A percentile compares a stretch with the other conserved stretches of the same genome.
Conservation (phyloP, 2,113 vertebrate genomes). For the Anguilla rostrata region DNA sequence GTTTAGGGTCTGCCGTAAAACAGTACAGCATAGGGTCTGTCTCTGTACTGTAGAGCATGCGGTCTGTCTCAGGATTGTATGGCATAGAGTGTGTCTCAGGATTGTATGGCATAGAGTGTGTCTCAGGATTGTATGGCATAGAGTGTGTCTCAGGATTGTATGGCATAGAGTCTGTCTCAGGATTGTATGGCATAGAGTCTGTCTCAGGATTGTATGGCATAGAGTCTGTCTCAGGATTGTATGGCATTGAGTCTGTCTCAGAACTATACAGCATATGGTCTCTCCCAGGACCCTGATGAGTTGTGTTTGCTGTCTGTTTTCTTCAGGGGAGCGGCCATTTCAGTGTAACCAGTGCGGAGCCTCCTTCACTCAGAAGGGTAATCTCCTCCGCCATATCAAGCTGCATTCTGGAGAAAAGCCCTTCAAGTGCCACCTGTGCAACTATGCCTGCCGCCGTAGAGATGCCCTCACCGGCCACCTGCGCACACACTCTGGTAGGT, state of each 20-base stretch:
- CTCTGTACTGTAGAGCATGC: background rate
- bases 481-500: constrained; percentile 94
- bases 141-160: no score
- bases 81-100: no score
- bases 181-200: background rate
- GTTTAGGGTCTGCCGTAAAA: no score
- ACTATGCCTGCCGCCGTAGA: constrained; percentile 94
- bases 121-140: no score
- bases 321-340: constrained; percentile 91
- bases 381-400: constrained; percentile 98
- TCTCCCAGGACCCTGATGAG: background rate
- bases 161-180: no score
- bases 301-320: constrained; percentile 43
- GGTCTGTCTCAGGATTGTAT: background rate
- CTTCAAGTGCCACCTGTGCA: constrained; percentile 98
- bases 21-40: background rate
- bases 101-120: no score
- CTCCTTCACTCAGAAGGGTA: constrained; percentile 98
- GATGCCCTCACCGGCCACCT: constrained; percentile 95
- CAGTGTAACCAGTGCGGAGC: constrained; percentile 97
- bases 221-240: no score
- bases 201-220: no score
- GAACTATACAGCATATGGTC: background rate
- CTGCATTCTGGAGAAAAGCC: constrained; percentile 97
- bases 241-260: background rate